A percentile compares a stretch with the other conserved stretches of the same genome.
Conservation (phyloP, 1,140 invertebrate genomes). For the Leptoteleia sp. region DNA sequence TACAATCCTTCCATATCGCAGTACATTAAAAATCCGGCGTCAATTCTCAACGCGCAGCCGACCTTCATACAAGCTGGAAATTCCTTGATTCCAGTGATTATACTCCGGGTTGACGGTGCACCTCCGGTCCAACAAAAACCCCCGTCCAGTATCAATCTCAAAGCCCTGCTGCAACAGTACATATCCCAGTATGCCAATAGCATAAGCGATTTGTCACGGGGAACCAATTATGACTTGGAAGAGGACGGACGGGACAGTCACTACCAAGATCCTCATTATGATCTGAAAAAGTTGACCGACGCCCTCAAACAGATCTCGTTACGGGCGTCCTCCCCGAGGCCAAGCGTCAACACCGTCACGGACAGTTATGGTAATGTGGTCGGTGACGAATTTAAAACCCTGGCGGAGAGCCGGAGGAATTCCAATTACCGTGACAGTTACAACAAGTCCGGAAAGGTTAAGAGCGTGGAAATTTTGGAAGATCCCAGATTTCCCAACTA, state of each 20-base stretch:
- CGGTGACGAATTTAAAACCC: slow-evolving; percentile 1
- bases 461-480: slow-evolving; percentile 77
- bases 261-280: slow-evolving; percentile 67
- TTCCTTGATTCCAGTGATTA: slow-evolving; percentile 79
- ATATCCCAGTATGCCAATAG: slow-evolving; percentile 75
- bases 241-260: slow-evolving; percentile 27
- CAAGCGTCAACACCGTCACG: slow-evolving; percentile 24
- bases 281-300: slow-evolving; percentile 71
- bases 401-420: slow-evolving; percentile 28
- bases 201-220: slow-evolving; percentile 67
- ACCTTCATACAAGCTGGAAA: slow-evolving; percentile 79
- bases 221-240: slow-evolving; percentile 69
- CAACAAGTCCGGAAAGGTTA: slow-evolving; percentile 71
- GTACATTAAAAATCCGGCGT: slow-evolving; percentile 78
- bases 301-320: slow-evolving; percentile 68
- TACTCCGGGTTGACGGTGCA: slow-evolving; percentile 76
- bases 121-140: slow-evolving; percentile 70
- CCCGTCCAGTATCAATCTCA: slow-evolving; percentile 75
- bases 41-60: slow-evolving; percentile 78
- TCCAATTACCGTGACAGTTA: slow-evolving; percentile 14
- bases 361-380: slow-evolving; percentile 63
- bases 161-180: slow-evolving; percentile 77
- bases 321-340: slow-evolving; percentile 24
- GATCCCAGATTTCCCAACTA: slow-evolving; percentile 69
- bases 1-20: slow-evolving; percentile 80